These are phyloP conservation scores for Serranus cabrilla DNA, from an alignment of 2,797 vertebrate species.

Conservation along the genomic window DNA sequence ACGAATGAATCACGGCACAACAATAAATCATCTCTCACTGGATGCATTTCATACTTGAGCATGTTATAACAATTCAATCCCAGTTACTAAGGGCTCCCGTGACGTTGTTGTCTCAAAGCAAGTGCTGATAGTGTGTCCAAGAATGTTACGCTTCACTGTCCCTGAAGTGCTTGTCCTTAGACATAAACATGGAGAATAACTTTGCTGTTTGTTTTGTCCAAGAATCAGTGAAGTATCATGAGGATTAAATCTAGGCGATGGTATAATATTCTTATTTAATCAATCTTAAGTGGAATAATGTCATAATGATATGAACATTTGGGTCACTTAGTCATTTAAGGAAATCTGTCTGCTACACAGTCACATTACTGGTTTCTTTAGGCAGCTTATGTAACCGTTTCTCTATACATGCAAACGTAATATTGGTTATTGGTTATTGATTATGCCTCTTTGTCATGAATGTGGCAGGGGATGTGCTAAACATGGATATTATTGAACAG, in stretches of 20 bases:
- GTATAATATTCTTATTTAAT: background rate
- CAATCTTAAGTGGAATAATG: background rate
- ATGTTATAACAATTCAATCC: slow-evolving; percentile 55
- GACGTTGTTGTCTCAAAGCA: slow-evolving; percentile 37
- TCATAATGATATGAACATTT: background rate
- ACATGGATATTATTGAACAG: background rate
- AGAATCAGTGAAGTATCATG: background rate
- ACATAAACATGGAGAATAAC: slow-evolving; percentile 3
- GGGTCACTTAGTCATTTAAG: background rate
- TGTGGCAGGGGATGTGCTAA: background rate
- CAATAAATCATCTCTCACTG: slow-evolving; percentile 64
- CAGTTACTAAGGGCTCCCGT: slow-evolving; percentile 22
- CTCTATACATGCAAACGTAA: background rate
- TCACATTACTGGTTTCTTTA: background rate
- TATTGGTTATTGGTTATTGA: background rate
- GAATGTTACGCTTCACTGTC: background rate
- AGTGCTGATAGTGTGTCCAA: slow-evolving; percentile 17
- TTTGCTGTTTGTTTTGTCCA: background rate
- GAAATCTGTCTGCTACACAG: background rate
- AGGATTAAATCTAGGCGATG: background rate
- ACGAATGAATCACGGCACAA: slow-evolving; percentile 64
- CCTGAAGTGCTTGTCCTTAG: background rate
- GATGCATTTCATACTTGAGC: slow-evolving; percentile 61
- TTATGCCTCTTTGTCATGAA: background rate
- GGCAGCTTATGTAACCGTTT: background rate